Percentiles rank a stretch among this genome's conserved stretches.
Conservation (phyloP, 2,113 vertebrate genomes). For the Eretmochelys imbricata region DNA sequence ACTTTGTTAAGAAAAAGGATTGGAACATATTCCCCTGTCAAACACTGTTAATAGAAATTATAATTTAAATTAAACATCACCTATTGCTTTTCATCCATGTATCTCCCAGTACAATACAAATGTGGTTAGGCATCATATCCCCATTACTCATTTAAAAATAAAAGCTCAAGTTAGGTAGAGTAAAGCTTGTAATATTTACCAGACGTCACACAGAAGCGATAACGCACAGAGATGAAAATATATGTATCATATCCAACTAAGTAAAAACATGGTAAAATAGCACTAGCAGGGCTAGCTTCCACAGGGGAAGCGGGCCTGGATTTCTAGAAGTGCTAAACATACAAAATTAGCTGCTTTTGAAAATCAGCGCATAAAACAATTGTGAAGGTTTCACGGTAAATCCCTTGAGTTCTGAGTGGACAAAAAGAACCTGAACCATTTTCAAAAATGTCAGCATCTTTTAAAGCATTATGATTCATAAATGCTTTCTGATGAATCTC, state of each 20-base stretch:
- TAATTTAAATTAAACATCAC: background rate
- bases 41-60: background rate
- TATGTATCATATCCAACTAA: background rate
- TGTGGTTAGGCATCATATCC: background rate
- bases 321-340: background rate
- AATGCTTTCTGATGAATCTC: background rate
- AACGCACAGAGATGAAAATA: background rate
- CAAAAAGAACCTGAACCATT: background rate
- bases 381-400: background rate
- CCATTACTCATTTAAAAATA: background rate
- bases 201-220: background rate
- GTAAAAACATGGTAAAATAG: background rate
- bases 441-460: slow-evolving; percentile 43
- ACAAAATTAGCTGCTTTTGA: background rate
- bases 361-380: background rate
- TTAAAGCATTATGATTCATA: slow-evolving; percentile 60
- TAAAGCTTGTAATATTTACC: background rate
- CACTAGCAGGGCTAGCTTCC: background rate
- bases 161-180: background rate
- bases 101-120: background rate
- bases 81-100: background rate
- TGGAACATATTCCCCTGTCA: background rate
- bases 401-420: background rate
- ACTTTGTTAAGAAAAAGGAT: background rate
- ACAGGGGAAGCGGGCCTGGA: background rate